Conservation (phyloP, 2,797 vertebrate genomes). For the Distichodus sexfasciatus region DNA sequence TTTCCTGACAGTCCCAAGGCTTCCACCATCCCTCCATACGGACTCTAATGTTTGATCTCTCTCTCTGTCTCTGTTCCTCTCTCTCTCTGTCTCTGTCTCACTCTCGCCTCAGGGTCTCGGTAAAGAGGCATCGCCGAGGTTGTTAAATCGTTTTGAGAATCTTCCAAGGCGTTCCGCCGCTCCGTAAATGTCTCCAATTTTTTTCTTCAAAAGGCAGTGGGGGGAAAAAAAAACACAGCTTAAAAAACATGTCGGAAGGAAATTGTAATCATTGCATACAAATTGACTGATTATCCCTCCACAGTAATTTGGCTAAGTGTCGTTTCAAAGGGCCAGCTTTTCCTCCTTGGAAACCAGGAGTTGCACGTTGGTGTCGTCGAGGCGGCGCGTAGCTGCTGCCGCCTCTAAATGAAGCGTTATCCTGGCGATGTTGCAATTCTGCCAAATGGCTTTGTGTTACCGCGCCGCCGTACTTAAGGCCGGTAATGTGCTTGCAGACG, state of each 20-base stretch:
- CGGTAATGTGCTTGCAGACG: too few relatives aligned
- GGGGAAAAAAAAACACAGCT: neutral
- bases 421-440: too few relatives aligned
- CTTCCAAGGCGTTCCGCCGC: neutral
- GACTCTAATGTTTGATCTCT: neutral
- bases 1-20: slow-evolving; percentile 29
- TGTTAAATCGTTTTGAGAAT: neutral
- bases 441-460: too few relatives aligned
- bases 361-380: neutral
- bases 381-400: neutral
- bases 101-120: neutral
- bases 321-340: neutral
- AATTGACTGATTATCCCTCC: slow-evolving; percentile 10
- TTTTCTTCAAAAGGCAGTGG: neutral
- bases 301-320: neutral
- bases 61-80: neutral
- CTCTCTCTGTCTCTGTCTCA: neutral
- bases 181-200: neutral
- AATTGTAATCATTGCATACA: slow-evolving; percentile 23
- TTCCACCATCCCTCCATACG: slow-evolving; percentile 1
- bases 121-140: neutral
- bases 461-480: too few relatives aligned
- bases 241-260: slow-evolving; percentile 9
- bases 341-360: neutral
- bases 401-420: neutral